Evolutionary conservation across 2,113 vertebrate genomes (phyloP), one percentile per base, ranked within the genome.

Genomic region (Anhinga anhinga): DNA sequence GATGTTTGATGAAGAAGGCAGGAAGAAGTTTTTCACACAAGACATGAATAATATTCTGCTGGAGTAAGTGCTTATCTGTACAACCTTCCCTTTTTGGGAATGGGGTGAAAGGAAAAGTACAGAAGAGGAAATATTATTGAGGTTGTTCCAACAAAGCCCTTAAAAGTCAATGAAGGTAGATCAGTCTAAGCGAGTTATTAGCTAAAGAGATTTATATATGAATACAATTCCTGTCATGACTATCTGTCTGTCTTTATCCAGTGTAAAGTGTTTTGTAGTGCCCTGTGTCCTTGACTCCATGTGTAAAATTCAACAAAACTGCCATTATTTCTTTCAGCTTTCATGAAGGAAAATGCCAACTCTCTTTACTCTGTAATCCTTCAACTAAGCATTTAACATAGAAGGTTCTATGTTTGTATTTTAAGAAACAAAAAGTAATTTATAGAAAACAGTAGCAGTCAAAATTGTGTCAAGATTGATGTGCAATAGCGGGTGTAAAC

Each of bases 31-130:
- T 98, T 99, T 99, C 98, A 99, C 99, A 0, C 98, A 99, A 98
- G 99, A 99, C 97, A 99, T 99, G 99, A 99, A 99, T 98, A 99
- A 99, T 98, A 99, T 99, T 98, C 98, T 99, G 50, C 98, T 99
- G 79, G 99, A 99, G 99, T 99, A 98, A 99, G 99, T 99, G 90
- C 90, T 97, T 93, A 94, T 82, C 88, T 97, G 89, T 97, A 97
- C 90, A 91, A 94, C 94, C 72, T 92, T 96, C 86, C 89, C 76
- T 94, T 94, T 95, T 90, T 91, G 87, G 74, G 94, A 90, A 95
- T 74, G 58, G 85, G 85, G 83, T 91, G 88, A 93, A 85, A 97
- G 89, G 44, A 91, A 94, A 92, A 95, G 83, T 97, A 88, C 82
- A 93, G 90, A 95, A 95, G 94, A 95, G 66, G 95, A 97, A 91